Evolutionary conservation across 2,888 invertebrate species (phyloP).

Genomic region (Rhimphoctona megacephalus): DNA sequence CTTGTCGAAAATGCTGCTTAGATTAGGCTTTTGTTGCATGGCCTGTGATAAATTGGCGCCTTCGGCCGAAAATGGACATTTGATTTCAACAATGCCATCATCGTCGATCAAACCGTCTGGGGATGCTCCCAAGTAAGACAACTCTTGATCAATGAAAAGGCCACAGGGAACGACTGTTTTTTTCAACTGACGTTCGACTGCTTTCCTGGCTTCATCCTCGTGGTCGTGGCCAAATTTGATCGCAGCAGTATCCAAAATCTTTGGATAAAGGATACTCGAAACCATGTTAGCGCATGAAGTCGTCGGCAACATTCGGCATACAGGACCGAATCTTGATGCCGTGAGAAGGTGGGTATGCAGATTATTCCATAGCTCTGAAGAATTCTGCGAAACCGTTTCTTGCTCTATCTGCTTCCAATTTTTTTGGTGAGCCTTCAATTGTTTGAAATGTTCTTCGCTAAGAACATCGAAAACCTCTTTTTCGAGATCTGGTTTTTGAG

Average conservation of each 20-base stretch:
- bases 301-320: conserved; percentile 61
- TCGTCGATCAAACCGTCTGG: conserved; percentile 73
- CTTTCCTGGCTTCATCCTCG: conserved; percentile 62
- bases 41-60: conserved; percentile 19
- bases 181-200: conserved; percentile 35
- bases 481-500: background rate
- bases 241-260: conserved; percentile 54
- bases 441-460: conserved; percentile 18
- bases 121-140: conserved; percentile 70
- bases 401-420: conserved; percentile 36
- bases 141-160: conserved; percentile 72
- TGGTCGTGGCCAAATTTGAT: conserved; percentile 65
- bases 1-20: background rate
- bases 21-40: background rate
- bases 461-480: conserved; percentile 5
- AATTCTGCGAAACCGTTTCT: conserved; percentile 31
- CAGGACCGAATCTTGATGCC: conserved; percentile 67
- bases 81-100: too few species aligned
- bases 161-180: conserved; percentile 70
- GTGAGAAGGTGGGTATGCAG: conserved; percentile 61
- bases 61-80: conserved; percentile 59
- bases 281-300: conserved; percentile 63
- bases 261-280: conserved; percentile 58
- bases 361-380: conserved; percentile 28
- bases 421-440: conserved; percentile 7